Evolutionary conservation across 2,888 invertebrate species (phyloP).

Genomic region (Thera britannica): DNA sequence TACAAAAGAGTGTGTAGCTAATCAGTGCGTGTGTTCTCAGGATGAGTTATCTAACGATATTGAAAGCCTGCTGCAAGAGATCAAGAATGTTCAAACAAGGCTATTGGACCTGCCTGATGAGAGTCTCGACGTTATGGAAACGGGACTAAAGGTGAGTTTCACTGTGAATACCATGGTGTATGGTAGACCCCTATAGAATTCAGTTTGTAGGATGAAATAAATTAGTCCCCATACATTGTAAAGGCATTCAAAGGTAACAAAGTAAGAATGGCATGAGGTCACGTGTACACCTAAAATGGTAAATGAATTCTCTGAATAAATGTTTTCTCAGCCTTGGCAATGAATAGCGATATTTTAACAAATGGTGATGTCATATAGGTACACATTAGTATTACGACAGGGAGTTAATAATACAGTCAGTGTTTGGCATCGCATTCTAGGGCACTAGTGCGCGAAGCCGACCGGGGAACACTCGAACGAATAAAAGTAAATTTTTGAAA

Average conservation of each 20-base stretch:
- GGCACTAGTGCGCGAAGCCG: slow-evolving; percentile 62
- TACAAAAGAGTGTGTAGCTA: slow-evolving; percentile 61
- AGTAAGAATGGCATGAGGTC: slow-evolving; percentile 63
- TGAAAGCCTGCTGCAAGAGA: slow-evolving; percentile 88
- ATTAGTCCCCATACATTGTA: slow-evolving; percentile 7
- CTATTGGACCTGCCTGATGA: slow-evolving; percentile 88
- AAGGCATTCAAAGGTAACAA: slow-evolving; percentile 57
- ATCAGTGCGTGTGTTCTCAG: slow-evolving; percentile 82
- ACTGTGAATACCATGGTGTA: slow-evolving; percentile 38
- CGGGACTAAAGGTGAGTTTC: slow-evolving; percentile 88
- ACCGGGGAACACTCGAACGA: slow-evolving; percentile 49
- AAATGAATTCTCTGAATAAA: slow-evolving; percentile 40
- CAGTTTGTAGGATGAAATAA: neutral
- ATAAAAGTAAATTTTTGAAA: slow-evolving; percentile 30
- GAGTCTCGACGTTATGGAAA: slow-evolving; percentile 89
- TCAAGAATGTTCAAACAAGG: slow-evolving; percentile 87
- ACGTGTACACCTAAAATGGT: slow-evolving; percentile 42
- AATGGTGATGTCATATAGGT: slow-evolving; percentile 70
- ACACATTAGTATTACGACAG: slow-evolving; percentile 63
- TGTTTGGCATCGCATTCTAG: slow-evolving; percentile 70
- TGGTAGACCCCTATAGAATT: neutral
- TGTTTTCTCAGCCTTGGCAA: slow-evolving; percentile 56
- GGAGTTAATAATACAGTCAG: slow-evolving; percentile 71
- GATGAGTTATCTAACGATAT: slow-evolving; percentile 88
- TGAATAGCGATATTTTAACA: slow-evolving; percentile 59